These are phyloP conservation scores for Tenebrio molitor DNA, from an alignment of 1,140 invertebrate species.

Conservation along the genomic window DNA sequence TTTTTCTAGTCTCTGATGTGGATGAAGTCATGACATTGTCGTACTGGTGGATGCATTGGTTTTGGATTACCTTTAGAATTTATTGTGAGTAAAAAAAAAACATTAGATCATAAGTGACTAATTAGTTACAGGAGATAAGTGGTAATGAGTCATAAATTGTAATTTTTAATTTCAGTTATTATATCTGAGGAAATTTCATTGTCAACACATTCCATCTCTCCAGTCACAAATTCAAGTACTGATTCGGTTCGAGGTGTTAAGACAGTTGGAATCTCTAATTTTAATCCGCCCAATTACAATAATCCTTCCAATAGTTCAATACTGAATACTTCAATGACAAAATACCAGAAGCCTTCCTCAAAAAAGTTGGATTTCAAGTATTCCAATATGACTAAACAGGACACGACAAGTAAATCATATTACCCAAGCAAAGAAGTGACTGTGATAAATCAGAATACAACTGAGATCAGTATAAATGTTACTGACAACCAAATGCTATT, in stretches of 20 bases:
- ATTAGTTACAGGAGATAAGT: conserved; percentile 48
- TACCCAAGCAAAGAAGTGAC: conserved; percentile 43
- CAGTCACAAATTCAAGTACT: conserved; percentile 17
- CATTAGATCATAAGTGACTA: conserved; percentile 47
- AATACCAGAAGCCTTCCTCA: conserved; percentile 44
- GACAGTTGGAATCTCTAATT: conserved; percentile 23
- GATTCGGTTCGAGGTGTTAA: conserved; percentile 23
- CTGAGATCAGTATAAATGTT: conserved; percentile 46
- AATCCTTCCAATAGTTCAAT: conserved; percentile 41
- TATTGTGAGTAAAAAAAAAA: conserved; percentile 64
- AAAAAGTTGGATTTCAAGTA: conserved; percentile 47
- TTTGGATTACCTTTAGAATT: conserved; percentile 74
- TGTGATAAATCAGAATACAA: conserved; percentile 61
- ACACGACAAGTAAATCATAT: conserved; percentile 42
- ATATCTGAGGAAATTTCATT: conserved; percentile 39
- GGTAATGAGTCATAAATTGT: conserved; percentile 58
- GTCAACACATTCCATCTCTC: conserved; percentile 53
- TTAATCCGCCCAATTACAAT: conserved; percentile 46
- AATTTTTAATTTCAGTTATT: conserved; percentile 57
- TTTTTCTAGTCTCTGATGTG: conserved; percentile 56
- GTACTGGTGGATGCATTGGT: conserved; percentile 81
- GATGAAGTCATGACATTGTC: conserved; percentile 74
- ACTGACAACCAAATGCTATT: conserved; percentile 54
- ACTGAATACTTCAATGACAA: conserved; percentile 24
- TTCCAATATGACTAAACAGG: conserved; percentile 28